Evolutionary conservation across 2,797 vertebrate species (phyloP), one percentile per base, ranked within the genome.

Genomic region (Lagorchestes hirsutus): DNA sequence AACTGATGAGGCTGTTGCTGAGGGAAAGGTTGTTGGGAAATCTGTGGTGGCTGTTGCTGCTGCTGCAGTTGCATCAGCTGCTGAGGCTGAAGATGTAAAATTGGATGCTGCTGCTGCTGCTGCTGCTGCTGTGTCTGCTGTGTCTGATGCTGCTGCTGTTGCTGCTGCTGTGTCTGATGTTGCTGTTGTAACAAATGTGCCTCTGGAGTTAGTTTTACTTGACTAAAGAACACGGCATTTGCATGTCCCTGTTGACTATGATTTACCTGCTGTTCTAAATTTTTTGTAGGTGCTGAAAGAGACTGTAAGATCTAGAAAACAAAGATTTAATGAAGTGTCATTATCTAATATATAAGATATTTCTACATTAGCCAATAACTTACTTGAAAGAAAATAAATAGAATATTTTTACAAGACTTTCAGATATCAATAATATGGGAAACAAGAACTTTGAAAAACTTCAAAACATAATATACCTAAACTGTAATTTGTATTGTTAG

Each of bases 291-390:
- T 92, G 99, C 99, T 50, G 99, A 99, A 95, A 99, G 98, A 97
- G 99, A 99, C 97, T 99, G 99, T 90, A 99, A 98, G 97, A 99
- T 99, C 99, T 99, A 98, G 96, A 98, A 98, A 97, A 98, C 97
- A 98, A 97, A 98, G 96, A 97, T 93, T 91, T 96, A 97, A 95
- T 93, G 50, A 97, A 56, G 87, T 97, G 97, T 95, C 96, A 95
- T 52, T 50, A 95, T 94, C 95, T 29, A n/a, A 16, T 0, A 54
- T 96, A 96, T 18, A 29, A 97, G 57, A 93, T 55, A 29, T 11
- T 56, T 55, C 91, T 2, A 27, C 29, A 27, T 1, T 34, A 0
- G 3, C 5, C 40, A 27, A 22, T 14, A 6, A 0, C 27, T 55
- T 93, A 91, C 34, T 24, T 55, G 22, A 40, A 8, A 31, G n/a